Evolutionary conservation across 2,797 vertebrate species (phyloP).

Genomic region (Xenopus petersii): DNA sequence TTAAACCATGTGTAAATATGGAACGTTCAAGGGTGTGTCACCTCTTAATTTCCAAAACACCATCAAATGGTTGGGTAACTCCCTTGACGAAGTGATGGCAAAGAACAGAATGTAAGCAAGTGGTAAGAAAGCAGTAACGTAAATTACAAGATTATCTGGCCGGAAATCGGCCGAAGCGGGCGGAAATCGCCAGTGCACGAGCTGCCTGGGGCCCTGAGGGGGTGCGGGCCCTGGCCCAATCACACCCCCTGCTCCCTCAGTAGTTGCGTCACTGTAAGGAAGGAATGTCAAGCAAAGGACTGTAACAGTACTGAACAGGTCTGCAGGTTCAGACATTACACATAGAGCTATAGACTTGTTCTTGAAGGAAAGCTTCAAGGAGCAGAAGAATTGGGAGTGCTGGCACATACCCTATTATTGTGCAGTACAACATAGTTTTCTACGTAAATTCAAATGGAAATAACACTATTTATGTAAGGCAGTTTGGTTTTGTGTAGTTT

Average conservation of each 20-base stretch:
- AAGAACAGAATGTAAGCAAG: constrained; percentile 1
- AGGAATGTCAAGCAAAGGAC: constrained; percentile 5
- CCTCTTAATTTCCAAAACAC: background rate
- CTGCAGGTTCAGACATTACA: constrained; percentile 39
- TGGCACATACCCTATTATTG: constrained; percentile 27
- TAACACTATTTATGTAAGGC: constrained; percentile 47
- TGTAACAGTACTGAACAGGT: constrained; percentile 42
- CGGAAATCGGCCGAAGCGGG: no score
- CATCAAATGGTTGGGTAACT: background rate
- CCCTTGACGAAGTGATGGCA: background rate
- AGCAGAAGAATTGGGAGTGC: constrained; percentile 15
- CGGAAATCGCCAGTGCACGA: no score
- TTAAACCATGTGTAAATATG: background rate
- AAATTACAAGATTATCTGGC: no score
- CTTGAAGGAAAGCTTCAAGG: constrained; percentile 18
- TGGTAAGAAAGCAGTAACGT: background rate
- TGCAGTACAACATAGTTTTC: constrained; percentile 33
- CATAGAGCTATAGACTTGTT: constrained; percentile 11
- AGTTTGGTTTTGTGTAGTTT: constrained; percentile 33
- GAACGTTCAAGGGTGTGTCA: background rate
- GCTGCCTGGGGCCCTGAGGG: no score
- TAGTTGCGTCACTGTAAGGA: background rate
- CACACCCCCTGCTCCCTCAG: no score
- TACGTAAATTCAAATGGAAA: constrained; percentile 20
- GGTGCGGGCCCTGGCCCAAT: no score